Evolutionary conservation across 2,797 vertebrate genomes (phyloP), one percentile per base, ranked within the genome.

Genomic region (Uromys caudimaculatus): DNA sequence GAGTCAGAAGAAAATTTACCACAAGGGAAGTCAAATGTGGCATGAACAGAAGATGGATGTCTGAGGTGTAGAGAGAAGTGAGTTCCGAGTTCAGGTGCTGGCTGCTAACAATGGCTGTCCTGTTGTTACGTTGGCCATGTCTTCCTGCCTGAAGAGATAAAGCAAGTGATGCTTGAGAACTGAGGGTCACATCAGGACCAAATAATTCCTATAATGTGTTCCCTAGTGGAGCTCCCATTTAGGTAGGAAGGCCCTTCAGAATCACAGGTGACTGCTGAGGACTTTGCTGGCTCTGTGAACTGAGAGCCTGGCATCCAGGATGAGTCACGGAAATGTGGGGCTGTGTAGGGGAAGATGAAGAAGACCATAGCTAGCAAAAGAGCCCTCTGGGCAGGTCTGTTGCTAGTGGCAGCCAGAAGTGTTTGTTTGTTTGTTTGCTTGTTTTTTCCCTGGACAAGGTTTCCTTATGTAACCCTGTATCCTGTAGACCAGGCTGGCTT

Each of bases 61-160:
- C 44, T 75, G 78, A 76, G 50, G 56, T 76, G 32, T 78, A 35
- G 92, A 93, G 71, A 95, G 41, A n/a, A 77, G 29, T n/a, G 71
- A 27, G 16, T 89, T 83, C 24, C 41, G 88, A 23, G 56, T 32
- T 2, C 47, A 75, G 78, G 12, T 71, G n/a, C 27, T 84, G n/a
- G 71, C 47, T 84, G 47, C 29, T n/a, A 56, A n/a, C 16, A 71
- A 76, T 23, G 73, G 2, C 21, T 67, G 0, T 11, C 19, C 32
- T 93, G 9, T 50, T 12, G 60, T 47, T 78, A 3, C 10, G 38
- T 35, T 81, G 41, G 62, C 50, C 41, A 6, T 75, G 47, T 94
- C n/a, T 95, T 88, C 60, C 35, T 93, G 32, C 41, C 24, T 82
- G 76, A 19, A 13, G 35, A 58, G 35, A 90, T 83, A 89, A 92